A percentile compares a stretch with the other conserved stretches of the same genome.
phyloP scores from a whole-genome alignment of 2,113 vertebrate genomes.

The Mystacornis crossleyi region DNA sequence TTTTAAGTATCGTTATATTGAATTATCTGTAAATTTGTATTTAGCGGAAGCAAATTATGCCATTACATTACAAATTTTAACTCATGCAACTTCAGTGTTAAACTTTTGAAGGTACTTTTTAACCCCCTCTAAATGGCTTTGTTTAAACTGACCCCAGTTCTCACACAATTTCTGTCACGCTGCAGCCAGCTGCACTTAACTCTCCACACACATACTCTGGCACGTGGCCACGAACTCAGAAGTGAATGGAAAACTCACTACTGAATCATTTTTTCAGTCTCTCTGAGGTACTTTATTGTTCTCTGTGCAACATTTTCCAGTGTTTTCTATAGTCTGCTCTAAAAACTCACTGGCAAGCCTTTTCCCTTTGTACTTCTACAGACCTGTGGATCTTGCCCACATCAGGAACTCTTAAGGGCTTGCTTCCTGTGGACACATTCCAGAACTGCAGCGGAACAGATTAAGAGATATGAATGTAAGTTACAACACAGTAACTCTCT shows the following conservation, averaged over 20 bases:
- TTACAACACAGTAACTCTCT: neutral
- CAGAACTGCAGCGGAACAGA: neutral
- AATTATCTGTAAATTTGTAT: neutral
- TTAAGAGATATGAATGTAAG: neutral
- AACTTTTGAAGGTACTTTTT: neutral
- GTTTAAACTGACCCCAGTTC: neutral
- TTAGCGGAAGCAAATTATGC: neutral
- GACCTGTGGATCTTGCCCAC: neutral
- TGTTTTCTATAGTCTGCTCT: neutral
- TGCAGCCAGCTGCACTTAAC: neutral
- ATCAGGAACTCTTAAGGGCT: neutral
- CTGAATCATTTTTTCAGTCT: conserved; percentile 3
- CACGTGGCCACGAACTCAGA: neutral
- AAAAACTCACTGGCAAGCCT: neutral
- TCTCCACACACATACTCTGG: neutral
- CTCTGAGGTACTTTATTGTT: neutral
- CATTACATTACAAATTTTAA: neutral
- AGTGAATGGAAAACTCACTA: conserved; percentile 4
- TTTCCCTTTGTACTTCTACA: neutral
- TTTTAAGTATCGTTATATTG: neutral
- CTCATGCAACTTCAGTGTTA: neutral
- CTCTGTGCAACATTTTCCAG: neutral
- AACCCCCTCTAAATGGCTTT: neutral
- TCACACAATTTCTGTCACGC: neutral
- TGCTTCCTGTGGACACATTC: neutral